Evolutionary conservation across 2,113 vertebrate species (phyloP).

Genomic region (Leptosomus discolor): DNA sequence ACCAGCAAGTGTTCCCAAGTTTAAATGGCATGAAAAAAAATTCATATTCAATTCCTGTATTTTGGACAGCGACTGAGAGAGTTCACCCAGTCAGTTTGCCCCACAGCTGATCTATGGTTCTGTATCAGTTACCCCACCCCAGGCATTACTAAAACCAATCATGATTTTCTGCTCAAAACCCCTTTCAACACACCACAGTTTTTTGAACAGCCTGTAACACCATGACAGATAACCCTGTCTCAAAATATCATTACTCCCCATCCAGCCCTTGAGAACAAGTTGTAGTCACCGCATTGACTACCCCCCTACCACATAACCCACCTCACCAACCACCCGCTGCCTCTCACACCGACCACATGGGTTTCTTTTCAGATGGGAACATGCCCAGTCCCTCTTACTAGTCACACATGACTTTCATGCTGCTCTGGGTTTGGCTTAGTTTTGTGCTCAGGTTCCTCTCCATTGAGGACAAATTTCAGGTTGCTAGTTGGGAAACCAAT

Average conservation of each 20-base stretch:
- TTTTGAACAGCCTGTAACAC: not conserved
- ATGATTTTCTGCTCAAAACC: not conserved
- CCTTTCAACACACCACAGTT: not conserved
- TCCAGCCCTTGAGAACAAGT: not conserved
- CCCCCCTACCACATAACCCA: not conserved
- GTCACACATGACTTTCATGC: rapidly evolving
- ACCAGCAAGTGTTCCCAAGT: not conserved
- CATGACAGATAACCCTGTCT: rapidly evolving
- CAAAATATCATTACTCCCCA: not conserved
- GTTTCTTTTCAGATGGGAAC: not conserved
- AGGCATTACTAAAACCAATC: not conserved
- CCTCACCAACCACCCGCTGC: not conserved
- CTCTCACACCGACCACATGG: not conserved
- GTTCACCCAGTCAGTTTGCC: not conserved
- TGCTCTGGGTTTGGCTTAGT: not conserved
- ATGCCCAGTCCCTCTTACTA: not conserved
- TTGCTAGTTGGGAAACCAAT: not conserved
- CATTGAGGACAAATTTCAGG: not conserved
- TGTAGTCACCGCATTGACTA: not conserved
- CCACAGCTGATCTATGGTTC: not conserved
- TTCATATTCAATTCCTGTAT: not conserved
- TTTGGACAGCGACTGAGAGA: not conserved
- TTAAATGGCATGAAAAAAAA: not conserved
- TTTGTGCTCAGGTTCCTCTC: not conserved
- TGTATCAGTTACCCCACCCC: not conserved